Evolutionary conservation across 2,888 invertebrate species (phyloP), one percentile per base, ranked within the genome.

Genomic region (Lasioglossum oenotherae): DNA sequence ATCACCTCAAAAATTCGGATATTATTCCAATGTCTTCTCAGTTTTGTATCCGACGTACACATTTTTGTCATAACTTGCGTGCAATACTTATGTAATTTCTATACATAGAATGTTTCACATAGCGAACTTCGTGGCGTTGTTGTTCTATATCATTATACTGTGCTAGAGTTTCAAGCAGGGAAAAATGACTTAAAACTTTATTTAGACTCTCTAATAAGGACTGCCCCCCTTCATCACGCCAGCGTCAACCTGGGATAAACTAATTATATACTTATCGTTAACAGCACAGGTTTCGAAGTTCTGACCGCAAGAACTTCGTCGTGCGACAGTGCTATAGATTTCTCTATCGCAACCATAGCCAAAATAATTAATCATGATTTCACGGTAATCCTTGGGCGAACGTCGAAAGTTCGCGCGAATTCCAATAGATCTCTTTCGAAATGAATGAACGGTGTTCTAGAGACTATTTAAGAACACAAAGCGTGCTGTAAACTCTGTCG

Each of bases 181-280:
- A 27, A 69, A 35, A 46, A 76, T 83, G 41, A 74, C 49, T 38
- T 35, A 2, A 16, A 78, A 69, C 57, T 82, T 82, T 60, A 46
- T 31, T 27, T 27, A 64, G 53, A 72, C 44, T 67, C 44, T 31
- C 64, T 57, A 74, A 60, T 69, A 57, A 71, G 23, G n/a, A 16
- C 16, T 19, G 14, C 4, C 35, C 19, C 35, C 53, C 53, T n/a
- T 2, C 31, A 8, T n/a, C 44, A 44, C 27, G 57, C n/a, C 6
- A 44, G n/a, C 19, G 46, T 60, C 69, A 49, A 23, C 64, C 6
- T 16, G 44, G n/a, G 38, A 44, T 78, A 81, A 85, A 78, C 76
- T 86, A 85, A 85, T 86, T 86, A 86, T 76, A 77, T 85, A 76
- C 81, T 86, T 79, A 80, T 75, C 72, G 72, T 75, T 86, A 86